Conservation (phyloP, 2,113 vertebrate genomes). For the Cephalopterus ornatus region DNA sequence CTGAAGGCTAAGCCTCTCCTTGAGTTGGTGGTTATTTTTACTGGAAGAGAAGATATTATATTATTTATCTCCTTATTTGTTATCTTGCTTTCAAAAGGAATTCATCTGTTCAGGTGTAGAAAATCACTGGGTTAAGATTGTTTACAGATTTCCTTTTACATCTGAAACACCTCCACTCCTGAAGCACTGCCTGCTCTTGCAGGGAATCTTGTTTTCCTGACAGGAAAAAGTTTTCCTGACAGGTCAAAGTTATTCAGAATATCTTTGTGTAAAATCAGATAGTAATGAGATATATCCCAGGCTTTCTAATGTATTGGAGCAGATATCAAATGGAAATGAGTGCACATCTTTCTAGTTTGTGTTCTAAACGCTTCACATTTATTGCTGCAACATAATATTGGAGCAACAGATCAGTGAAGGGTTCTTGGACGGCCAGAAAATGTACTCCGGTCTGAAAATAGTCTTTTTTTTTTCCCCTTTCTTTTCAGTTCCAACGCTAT, state of each 20-base stretch:
- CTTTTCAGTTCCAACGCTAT: neutral
- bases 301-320: neutral
- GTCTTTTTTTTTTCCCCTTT: neutral
- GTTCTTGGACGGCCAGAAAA: neutral
- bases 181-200: neutral
- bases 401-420: neutral
- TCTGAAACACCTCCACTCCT: neutral
- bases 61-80: neutral
- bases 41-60: neutral
- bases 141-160: neutral
- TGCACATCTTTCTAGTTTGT: neutral
- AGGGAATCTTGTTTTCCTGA: neutral
- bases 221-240: neutral
- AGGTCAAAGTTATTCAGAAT: neutral
- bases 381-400: neutral
- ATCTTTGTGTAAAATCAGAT: neutral
- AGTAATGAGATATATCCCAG: neutral
- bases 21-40: neutral
- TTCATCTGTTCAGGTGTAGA: neutral
- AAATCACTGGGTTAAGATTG: neutral
- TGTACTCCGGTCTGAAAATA: neutral
- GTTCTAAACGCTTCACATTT: neutral
- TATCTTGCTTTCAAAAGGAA: neutral
- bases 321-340: neutral
- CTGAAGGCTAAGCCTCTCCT: neutral